A percentile compares a stretch with the other conserved stretches of the same genome.
These are phyloP conservation scores for Toxonevra muliebris DNA, from an alignment of 2,888 invertebrate genomes.

Conservation along the genomic window DNA sequence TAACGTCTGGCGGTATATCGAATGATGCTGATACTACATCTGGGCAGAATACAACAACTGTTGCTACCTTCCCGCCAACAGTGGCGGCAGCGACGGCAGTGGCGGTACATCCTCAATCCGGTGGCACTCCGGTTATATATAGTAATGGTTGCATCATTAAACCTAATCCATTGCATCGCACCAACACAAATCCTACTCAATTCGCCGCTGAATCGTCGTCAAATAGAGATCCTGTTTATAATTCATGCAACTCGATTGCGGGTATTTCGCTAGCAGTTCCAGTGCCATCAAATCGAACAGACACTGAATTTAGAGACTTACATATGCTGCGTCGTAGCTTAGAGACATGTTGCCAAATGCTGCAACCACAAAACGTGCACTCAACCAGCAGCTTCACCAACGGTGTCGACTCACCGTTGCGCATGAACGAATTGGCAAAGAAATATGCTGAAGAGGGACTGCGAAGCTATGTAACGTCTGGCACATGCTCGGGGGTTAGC, in stretches of 20 bases:
- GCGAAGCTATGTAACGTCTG: conserved; percentile 65
- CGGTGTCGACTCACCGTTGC: conserved; percentile 38
- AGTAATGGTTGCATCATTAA: conserved; percentile 54
- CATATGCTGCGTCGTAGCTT: conserved; percentile 55
- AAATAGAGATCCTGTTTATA: conserved; percentile 49
- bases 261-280: conserved; percentile 57
- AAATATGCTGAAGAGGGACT: conserved; percentile 53
- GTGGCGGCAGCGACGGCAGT: conserved; percentile 28
- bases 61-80: conserved; percentile 26
- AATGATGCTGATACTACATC: conserved; percentile 19
- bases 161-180: conserved; percentile 53
- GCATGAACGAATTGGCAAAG: conserved; percentile 46
- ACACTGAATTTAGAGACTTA: conserved; percentile 52
- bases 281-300: conserved; percentile 46
- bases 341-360: conserved; percentile 62
- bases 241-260: conserved; percentile 57
- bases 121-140: conserved; percentile 50
- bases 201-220: conserved; percentile 33
- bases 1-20: conserved; percentile 14
- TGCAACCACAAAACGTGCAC: conserved; percentile 50
- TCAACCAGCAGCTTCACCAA: conserved; percentile 45
- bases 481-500: conserved; percentile 74
- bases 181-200: conserved; percentile 50
- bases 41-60: conserved; percentile 24
- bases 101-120: conserved; percentile 33